A percentile compares a stretch with the other conserved stretches of the same genome.
Evolutionary conservation across 1,140 invertebrate genomes (phyloP).

Genomic region (Leptonema lineaticorne): DNA sequence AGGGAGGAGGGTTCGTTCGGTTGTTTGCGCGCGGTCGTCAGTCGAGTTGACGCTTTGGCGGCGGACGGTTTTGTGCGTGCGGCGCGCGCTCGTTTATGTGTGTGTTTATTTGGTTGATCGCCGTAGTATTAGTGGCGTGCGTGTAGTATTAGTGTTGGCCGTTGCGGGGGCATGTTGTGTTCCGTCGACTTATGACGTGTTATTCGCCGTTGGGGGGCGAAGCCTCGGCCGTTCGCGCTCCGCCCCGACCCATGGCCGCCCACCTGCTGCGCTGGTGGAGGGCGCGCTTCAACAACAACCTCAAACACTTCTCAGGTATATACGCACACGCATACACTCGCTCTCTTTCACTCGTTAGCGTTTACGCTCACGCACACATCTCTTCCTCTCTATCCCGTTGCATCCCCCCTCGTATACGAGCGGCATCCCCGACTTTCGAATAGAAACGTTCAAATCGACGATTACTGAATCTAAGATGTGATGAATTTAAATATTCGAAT

Average conservation of each 20-base stretch:
- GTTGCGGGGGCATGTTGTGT: neutral
- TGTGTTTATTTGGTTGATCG: neutral
- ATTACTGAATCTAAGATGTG: too few species aligned
- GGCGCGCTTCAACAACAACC: slow-evolving; percentile 72
- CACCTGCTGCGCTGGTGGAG: slow-evolving; percentile 77
- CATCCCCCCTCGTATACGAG: neutral
- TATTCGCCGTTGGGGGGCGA: slow-evolving; percentile 57
- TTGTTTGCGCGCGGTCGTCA: slow-evolving; percentile 10
- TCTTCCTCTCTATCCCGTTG: neutral
- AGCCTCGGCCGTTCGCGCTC: slow-evolving; percentile 53
- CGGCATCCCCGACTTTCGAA: neutral
- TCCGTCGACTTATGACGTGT: slow-evolving; percentile 50
- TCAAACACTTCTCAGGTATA: slow-evolving; percentile 69
- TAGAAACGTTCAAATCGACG: neutral
- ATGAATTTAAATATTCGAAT: too few species aligned
- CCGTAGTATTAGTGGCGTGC: neutral
- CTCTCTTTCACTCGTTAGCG: slow-evolving; percentile 22
- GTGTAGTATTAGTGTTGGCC: neutral
- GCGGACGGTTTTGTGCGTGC: neutral
- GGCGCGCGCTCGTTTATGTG: neutral
- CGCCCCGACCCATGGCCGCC: slow-evolving; percentile 67
- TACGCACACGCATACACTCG: slow-evolving; percentile 44
- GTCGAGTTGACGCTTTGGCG: neutral
- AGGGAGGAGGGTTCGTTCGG: slow-evolving; percentile 4
- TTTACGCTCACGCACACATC: neutral